Conservation (phyloP, 2,888 invertebrate species). For the Idaea biselata region DNA sequence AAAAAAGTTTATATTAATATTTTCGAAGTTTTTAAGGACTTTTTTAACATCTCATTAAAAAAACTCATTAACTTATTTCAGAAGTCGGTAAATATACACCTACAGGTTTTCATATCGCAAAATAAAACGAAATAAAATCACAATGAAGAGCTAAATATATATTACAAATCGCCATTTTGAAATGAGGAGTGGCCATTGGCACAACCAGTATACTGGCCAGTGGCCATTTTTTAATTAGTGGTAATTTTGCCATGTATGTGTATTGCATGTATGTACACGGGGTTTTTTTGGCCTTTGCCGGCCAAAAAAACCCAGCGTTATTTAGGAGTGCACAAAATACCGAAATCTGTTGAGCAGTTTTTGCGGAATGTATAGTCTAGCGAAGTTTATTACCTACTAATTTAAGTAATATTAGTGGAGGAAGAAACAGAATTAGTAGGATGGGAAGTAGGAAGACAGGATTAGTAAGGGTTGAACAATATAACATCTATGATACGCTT, state of each 20-base stretch:
- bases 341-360: too few species aligned
- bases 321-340: too few species aligned
- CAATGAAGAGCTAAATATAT: constrained; percentile 20
- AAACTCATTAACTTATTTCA: not conserved
- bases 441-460: not conserved
- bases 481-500: too few species aligned
- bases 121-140: constrained; percentile 45
- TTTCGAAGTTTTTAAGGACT: not conserved
- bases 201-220: not conserved
- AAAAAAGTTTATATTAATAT: constrained; percentile 2
- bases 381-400: too few species aligned
- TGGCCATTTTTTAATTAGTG: not conserved
- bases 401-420: too few species aligned
- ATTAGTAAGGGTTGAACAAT: not conserved
- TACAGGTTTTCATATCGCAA: constrained; percentile 52
- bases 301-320: too few species aligned
- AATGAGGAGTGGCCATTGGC: constrained; percentile 2
- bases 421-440: not conserved
- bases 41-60: not conserved
- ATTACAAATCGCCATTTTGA: constrained; percentile 34
- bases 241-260: not conserved
- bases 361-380: too few species aligned
- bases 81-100: constrained; percentile 30
- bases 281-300: too few species aligned
- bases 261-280: not conserved